Evolutionary conservation across 1,140 invertebrate species (phyloP).

Genomic region (Bombus cullumanus): DNA sequence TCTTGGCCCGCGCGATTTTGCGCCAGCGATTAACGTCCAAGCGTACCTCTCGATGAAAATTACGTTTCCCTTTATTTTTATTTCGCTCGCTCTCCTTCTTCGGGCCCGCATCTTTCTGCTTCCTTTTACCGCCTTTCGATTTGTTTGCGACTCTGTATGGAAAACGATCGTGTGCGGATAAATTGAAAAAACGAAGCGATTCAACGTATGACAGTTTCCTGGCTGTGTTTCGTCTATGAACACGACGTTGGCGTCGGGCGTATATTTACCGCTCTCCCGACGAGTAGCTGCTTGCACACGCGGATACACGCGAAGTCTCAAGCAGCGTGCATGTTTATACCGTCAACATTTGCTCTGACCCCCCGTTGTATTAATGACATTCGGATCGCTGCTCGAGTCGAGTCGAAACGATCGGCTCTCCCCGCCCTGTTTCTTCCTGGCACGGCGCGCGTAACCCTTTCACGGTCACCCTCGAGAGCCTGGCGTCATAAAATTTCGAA

Average conservation of each 20-base stretch:
- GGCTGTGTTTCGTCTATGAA: not conserved
- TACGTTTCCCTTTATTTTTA: conserved; percentile 36
- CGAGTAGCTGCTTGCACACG: conserved; percentile 57
- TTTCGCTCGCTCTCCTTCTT: not conserved
- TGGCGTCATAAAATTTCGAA: conserved; percentile 27
- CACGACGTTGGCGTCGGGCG: conserved; percentile 39
- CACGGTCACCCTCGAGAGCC: not conserved
- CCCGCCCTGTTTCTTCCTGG: conserved; percentile 1
- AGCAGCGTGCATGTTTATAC: conserved; percentile 59
- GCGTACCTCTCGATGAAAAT: conserved; percentile 62
- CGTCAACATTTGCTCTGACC: conserved; percentile 63
- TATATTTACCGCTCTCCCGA: conserved; percentile 58
- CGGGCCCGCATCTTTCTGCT: not conserved
- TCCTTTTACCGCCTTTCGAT: not conserved
- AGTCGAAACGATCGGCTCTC: conserved; percentile 13
- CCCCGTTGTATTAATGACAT: conserved; percentile 63
- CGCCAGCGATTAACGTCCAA: conserved; percentile 61
- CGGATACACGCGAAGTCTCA: conserved; percentile 24
- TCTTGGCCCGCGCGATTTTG: conserved; percentile 68
- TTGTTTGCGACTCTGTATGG: not conserved
- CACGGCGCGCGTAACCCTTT: conserved; percentile 18
- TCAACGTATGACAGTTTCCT: not conserved
- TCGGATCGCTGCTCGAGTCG: conserved; percentile 31
- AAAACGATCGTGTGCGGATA: not conserved
- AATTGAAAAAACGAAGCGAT: not conserved